phyloP scores from a whole-genome alignment of 2,888 invertebrate genomes.

The Physocephala rufipes region DNA sequence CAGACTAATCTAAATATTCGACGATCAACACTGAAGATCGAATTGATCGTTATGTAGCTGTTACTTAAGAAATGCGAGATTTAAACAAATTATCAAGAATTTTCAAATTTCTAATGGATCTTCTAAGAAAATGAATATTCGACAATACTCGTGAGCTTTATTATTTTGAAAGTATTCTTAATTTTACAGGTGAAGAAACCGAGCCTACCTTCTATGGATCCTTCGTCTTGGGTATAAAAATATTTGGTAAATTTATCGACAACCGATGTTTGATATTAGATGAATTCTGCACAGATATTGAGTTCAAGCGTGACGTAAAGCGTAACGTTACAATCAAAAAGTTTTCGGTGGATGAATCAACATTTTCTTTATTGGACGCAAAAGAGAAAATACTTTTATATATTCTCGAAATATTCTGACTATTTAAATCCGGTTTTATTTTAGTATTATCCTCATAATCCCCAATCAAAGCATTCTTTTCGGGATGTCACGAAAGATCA shows the following conservation, averaged over 20 bases:
- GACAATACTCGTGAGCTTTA: too few species aligned
- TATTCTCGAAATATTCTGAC: not conserved
- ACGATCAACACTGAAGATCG: too few species aligned
- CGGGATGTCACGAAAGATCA: too few species aligned
- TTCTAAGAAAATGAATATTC: too few species aligned
- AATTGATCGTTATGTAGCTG: too few species aligned
- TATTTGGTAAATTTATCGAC: constrained; percentile 25
- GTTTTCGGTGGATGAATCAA: not conserved
- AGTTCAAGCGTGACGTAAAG: not conserved
- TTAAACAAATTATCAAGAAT: too few species aligned
- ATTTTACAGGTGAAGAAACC: not conserved
- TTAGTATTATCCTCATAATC: not conserved
- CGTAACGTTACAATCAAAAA: constrained; percentile 9
- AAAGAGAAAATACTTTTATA: not conserved
- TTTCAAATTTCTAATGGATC: too few species aligned
- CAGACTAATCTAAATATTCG: too few species aligned
- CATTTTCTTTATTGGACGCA: not conserved
- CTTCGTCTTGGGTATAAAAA: constrained; percentile 22
- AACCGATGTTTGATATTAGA: constrained; percentile 17
- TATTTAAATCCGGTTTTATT: not conserved
- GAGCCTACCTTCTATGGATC: constrained; percentile 25
- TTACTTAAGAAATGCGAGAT: too few species aligned
- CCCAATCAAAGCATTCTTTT: too few species aligned
- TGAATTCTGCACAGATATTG: constrained; percentile 16
- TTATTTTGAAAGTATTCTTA: too few species aligned